Evolutionary conservation across 2,888 invertebrate genomes (phyloP).

Genomic region (Nymphalis urticae): DNA sequence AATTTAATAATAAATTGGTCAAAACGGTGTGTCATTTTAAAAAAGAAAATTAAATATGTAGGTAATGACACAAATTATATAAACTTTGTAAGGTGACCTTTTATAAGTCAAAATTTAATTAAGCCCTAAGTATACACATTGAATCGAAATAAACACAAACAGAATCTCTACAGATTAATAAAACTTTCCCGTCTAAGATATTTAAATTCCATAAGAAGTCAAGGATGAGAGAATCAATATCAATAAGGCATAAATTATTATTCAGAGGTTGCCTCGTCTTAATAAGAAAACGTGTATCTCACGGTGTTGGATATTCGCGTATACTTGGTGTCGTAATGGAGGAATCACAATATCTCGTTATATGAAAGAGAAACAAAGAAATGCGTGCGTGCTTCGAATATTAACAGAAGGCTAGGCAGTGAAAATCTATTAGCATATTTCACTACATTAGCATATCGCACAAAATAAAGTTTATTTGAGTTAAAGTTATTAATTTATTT

Average conservation of each 20-base stretch:
- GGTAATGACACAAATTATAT: no score
- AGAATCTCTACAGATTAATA: background rate
- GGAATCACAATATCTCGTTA: slow-evolving; percentile 81
- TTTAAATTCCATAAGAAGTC: slow-evolving; percentile 25
- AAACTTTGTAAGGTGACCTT: background rate
- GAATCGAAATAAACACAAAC: background rate
- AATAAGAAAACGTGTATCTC: slow-evolving; percentile 79
- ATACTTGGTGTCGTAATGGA: slow-evolving; percentile 72
- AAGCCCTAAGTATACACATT: background rate
- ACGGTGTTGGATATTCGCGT: slow-evolving; percentile 77
- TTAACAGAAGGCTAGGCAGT: slow-evolving; percentile 30
- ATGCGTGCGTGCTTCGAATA: slow-evolving; percentile 69
- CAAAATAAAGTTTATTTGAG: background rate
- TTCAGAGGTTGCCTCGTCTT: slow-evolving; percentile 67
- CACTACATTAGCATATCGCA: slow-evolving; percentile 2
- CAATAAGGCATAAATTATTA: slow-evolving; percentile 56
- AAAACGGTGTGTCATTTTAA: background rate
- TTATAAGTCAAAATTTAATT: background rate
- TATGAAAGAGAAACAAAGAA: slow-evolving; percentile 77
- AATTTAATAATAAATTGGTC: background rate
- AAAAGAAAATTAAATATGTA: no score
- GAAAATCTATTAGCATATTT: slow-evolving; percentile 37
- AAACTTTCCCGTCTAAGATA: slow-evolving; percentile 6
- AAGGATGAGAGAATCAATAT: slow-evolving; percentile 53
- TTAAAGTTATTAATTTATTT: no score